Evolutionary conservation across 2,113 vertebrate genomes (phyloP), one percentile per base, ranked within the genome.

Genomic region (Chrysemys picta): DNA sequence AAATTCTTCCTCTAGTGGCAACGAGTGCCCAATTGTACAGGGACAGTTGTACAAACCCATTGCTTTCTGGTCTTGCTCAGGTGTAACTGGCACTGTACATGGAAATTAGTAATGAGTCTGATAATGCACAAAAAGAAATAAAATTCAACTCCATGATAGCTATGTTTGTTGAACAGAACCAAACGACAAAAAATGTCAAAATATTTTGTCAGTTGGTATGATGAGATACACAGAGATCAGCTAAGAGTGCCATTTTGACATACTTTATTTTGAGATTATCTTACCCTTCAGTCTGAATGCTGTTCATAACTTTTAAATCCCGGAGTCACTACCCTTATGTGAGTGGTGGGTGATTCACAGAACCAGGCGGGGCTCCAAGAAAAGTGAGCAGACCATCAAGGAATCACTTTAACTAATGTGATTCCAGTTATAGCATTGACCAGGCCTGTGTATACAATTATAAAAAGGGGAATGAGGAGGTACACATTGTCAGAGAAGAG

Each of bases 81-180:
- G n/a, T 38, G 19, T 38, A 11, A 24, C 83, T 22, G 89, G 25
- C n/a, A 11, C 62, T 57, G 42, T 10, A 27, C 24, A 3, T 72
- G 92, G 81, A 50, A 82, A 84, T 3, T 79, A 84, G 2, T 85
- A 29, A 75, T 80, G 83, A 50, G 2, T 42, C 35, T n/a, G 35
- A 38, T 38, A 29, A 57, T 6, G 56, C 47, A 11, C 0, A 29
- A 85, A 56, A 17, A 75, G 85, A 52, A 24, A 22, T 56, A 75
- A 80, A 87, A 97, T 85, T 69, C 88, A n/a, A 49, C 62, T 59
- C 21, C 62, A n/a, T 14, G 92, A 31, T 14, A 2, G 54, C 47
- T 27, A 72, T 53, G 53, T 72, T 16, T 90, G 81, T 95, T 91
- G 76, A 10, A 35, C 45, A 1, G 47, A 12, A 65, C 79, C 9